Evolutionary conservation across 2,113 vertebrate species (phyloP), one percentile per base, ranked within the genome.

Genomic region (Grus americana): DNA sequence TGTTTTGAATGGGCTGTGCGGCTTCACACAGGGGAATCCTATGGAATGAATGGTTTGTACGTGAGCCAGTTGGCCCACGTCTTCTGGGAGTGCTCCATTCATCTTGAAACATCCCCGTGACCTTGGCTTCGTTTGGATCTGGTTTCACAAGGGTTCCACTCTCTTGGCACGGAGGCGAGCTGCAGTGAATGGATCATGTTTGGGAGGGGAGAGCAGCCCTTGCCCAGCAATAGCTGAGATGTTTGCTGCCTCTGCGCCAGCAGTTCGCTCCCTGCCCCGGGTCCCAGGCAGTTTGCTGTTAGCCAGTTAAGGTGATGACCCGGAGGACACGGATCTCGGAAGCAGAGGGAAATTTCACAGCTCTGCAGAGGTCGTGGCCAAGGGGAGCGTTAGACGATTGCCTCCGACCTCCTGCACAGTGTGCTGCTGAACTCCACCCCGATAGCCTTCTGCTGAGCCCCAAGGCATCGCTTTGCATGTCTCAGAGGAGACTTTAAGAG

Each of bases 31-130:
- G 84, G 94, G 96, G 94, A 96, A 93, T 95, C 96, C 97, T 96
- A 95, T 95, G 91, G 94, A 92, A 97, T 96, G 96, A 97, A 93
- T 96, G 95, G 94, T 93, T 97, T 97, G 96, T 97, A 79, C 4
- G 0, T 90, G 86, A 96, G 97, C 96, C 95, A 97, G 95, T 95
- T 95, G 91, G 96, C 94, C 93, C 96, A 85, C 86, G 42, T 95
- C 94, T 96, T 95, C 87, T 94, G 95, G 93, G 87, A 97, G 96
- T 90, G 94, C 92, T 97, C 92, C 94, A 95, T 96, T 97, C 96
- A 88, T 97, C 97, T 88, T 91, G 91, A 96, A 91, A 95, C 95
- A 96, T 96, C 96, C 89, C 94, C 34, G 8, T 91, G 91, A 95
- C 95, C 86, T 96, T 92, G 96, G 92, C 92, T 95, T 92, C 89